These are phyloP conservation scores for Corbicula japonica DNA, from an alignment of 2,888 invertebrate genomes.

Conservation along the genomic window DNA sequence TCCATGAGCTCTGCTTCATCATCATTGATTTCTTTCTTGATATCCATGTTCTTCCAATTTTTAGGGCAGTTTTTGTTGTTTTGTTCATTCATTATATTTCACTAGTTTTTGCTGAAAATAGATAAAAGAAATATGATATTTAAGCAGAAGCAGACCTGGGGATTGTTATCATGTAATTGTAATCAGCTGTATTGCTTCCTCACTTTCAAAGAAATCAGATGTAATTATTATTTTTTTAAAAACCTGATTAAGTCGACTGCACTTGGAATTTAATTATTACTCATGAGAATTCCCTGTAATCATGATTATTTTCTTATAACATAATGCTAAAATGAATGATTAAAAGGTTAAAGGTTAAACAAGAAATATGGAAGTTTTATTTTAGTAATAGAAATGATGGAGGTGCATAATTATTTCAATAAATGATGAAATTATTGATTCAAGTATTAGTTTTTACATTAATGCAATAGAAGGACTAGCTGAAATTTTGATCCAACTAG, in stretches of 20 bases:
- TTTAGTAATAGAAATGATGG: no score
- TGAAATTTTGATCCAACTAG: no score
- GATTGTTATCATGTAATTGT: not conserved
- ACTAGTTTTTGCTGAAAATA: not conserved
- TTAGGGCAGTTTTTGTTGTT: no score
- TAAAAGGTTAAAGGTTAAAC: not conserved
- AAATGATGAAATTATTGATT: no score
- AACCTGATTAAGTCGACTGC: not conserved
- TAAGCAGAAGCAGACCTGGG: no score
- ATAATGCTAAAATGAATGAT: not conserved
- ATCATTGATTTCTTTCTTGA: conserved; percentile 15
- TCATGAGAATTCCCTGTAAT: not conserved
- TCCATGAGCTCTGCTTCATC: conserved; percentile 2
- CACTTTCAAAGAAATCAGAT: not conserved
- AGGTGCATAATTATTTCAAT: no score
- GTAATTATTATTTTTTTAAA: not conserved
- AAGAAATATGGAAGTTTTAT: not conserved
- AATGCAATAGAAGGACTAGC: no score
- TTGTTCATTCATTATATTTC: not conserved
- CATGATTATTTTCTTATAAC: not conserved
- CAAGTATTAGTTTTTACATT: no score
- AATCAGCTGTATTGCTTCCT: not conserved
- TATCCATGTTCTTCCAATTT: no score
- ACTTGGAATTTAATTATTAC: not conserved
- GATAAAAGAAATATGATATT: no score